Conservation (phyloP, 2,888 invertebrate genomes). For the Lypha dubia region DNA sequence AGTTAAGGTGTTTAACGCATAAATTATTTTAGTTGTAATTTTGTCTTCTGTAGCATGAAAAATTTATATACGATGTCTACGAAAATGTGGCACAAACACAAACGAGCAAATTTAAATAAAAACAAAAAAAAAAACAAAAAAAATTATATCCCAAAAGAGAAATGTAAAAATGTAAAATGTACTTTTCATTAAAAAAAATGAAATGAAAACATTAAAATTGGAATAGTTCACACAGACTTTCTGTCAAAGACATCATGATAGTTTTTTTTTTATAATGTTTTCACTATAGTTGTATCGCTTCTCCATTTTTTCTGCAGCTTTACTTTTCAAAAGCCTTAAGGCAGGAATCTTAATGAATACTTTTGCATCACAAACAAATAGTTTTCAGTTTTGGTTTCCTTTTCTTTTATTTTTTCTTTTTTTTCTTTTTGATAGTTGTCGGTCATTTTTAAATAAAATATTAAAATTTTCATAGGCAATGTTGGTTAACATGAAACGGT, state of each 20-base stretch:
- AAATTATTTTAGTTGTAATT: background rate
- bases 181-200: background rate
- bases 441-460: constrained; percentile 34
- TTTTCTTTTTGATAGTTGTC: constrained; percentile 23
- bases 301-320: background rate
- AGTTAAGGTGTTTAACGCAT: background rate
- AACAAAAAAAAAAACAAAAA: background rate
- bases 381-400: constrained; percentile 19
- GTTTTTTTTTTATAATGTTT: constrained; percentile 5
- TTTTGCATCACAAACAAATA: constrained; percentile 19
- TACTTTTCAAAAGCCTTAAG: background rate
- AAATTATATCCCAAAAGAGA: background rate
- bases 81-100: background rate
- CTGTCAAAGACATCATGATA: constrained; percentile 20
- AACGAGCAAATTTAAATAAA: constrained; percentile 1
- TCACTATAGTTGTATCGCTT: constrained; percentile 9
- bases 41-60: background rate
- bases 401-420: too few relatives aligned
- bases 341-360: constrained; percentile 42
- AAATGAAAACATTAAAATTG: constrained; percentile 34
- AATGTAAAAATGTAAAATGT: constrained; percentile 1
- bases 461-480: constrained; percentile 26
- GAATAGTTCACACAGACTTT: constrained; percentile 26
- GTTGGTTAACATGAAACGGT: constrained; percentile 1
- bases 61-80: background rate